These are phyloP conservation scores for Teleogryllus oceanicus DNA, from an alignment of 2,888 invertebrate species.

Conservation along the genomic window DNA sequence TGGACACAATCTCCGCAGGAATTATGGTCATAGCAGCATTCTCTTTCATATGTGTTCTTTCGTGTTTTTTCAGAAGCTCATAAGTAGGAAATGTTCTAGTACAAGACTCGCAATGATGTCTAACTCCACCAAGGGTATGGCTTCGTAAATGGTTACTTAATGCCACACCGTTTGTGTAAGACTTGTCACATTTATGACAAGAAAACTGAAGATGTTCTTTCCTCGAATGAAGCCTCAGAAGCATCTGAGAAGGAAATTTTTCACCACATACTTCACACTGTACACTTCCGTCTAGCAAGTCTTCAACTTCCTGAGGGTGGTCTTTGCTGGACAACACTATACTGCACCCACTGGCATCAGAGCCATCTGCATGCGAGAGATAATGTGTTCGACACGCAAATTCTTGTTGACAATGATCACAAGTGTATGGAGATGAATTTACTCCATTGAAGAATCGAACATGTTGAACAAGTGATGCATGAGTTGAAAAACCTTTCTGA, in stretches of 20 bases:
- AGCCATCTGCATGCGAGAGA: constrained; percentile 25
- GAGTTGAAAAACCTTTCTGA: constrained; percentile 54
- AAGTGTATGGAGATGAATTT: constrained; percentile 21
- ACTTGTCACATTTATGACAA: constrained; percentile 30
- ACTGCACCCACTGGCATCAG: background rate
- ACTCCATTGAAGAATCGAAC: constrained; percentile 35
- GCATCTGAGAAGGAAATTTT: constrained; percentile 26
- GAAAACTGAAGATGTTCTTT: constrained; percentile 20
- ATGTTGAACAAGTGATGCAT: constrained; percentile 45
- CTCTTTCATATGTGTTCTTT: background rate
- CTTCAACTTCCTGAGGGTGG: background rate
- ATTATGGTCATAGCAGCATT: background rate
- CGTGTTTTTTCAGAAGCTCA: background rate
- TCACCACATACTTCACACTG: constrained; percentile 26
- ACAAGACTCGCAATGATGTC: background rate
- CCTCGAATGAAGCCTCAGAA: constrained; percentile 29
- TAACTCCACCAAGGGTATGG: background rate
- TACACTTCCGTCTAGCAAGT: background rate
- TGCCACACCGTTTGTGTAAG: constrained; percentile 27
- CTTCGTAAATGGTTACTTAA: constrained; percentile 18
- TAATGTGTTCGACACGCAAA: constrained; percentile 25
- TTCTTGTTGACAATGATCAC: constrained; percentile 23
- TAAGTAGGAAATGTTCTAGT: background rate
- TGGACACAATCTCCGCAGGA: background rate
- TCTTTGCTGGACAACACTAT: background rate